Evolutionary conservation across 2,888 invertebrate species (phyloP).

Genomic region (Leptopilina myrica): DNA sequence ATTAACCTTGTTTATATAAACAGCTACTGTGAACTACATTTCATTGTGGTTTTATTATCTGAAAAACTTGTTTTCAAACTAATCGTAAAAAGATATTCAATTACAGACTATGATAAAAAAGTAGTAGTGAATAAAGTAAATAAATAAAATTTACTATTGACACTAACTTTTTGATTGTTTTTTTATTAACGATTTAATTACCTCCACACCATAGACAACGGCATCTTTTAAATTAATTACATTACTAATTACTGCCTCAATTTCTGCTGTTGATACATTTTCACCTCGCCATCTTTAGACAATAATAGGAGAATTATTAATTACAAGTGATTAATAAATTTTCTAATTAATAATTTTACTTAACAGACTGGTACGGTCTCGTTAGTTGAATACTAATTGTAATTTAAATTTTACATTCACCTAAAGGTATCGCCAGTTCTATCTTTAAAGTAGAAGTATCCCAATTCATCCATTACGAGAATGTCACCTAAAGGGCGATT

Average conservation of each 20-base stretch:
- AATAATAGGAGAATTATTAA: neutral
- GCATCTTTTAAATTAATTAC: constrained; percentile 86
- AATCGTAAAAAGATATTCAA: too few species aligned
- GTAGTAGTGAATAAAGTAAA: neutral
- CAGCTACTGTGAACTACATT: neutral
- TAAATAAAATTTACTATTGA: too few species aligned
- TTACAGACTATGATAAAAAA: too few species aligned
- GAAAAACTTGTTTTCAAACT: neutral
- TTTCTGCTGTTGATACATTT: constrained; percentile 97
- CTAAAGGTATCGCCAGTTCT: constrained; percentile 90
- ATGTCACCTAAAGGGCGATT: constrained; percentile 83
- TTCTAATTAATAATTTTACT: constrained; percentile 13
- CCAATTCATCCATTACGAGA: constrained; percentile 92
- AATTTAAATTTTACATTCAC: constrained; percentile 61
- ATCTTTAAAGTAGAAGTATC: constrained; percentile 95
- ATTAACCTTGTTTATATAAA: constrained; percentile 1
- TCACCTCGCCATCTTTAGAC: constrained; percentile 93
- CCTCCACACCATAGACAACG: constrained; percentile 94
- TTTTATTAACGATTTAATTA: constrained; percentile 74
- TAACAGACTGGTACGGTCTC: neutral
- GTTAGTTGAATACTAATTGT: constrained; percentile 4
- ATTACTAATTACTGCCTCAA: constrained; percentile 92
- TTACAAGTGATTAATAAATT: too few species aligned
- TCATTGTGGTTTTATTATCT: neutral
- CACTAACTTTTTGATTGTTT: too few species aligned